Evolutionary conservation across 2,113 vertebrate species (phyloP).

Genomic region (Platysteira castanea): DNA sequence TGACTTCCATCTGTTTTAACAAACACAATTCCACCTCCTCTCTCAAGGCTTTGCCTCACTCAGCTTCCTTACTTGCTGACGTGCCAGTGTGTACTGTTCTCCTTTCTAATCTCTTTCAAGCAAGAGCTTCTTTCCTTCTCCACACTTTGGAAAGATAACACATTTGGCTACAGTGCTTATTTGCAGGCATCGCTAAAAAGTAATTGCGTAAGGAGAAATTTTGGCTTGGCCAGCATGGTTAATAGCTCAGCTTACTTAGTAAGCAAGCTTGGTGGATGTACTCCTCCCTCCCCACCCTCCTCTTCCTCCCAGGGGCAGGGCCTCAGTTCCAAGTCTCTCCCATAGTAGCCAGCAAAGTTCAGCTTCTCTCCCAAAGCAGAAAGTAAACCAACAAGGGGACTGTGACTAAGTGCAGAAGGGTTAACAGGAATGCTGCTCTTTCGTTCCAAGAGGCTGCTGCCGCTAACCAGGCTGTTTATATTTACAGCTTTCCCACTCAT

Average conservation of each 20-base stretch:
- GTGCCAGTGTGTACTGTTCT: not conserved
- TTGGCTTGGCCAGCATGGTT: not conserved
- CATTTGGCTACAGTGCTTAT: rapidly evolving
- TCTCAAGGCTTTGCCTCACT: not conserved
- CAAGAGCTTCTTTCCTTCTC: not conserved
- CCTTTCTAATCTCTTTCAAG: not conserved
- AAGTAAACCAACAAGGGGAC: not conserved
- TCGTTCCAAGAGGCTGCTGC: conserved; percentile 22
- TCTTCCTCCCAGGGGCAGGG: not conserved
- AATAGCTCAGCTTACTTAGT: not conserved
- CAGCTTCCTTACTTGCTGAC: not conserved
- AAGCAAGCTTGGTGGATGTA: not conserved
- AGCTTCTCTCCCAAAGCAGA: not conserved
- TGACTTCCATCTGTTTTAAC: not conserved
- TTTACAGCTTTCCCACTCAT: conserved; percentile 17
- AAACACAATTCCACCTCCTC: not conserved
- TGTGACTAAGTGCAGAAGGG: not conserved
- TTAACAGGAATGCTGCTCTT: not conserved
- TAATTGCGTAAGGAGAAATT: not conserved
- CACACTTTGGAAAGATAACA: not conserved
- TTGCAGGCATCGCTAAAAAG: not conserved
- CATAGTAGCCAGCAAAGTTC: not conserved
- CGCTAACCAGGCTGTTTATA: not conserved
- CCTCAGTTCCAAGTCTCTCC: not conserved
- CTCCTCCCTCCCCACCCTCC: conserved; percentile 4